Evolutionary conservation across 2,888 invertebrate genomes (phyloP), one percentile per base, ranked within the genome.

Genomic region (Petrolisthes cinctipes): DNA sequence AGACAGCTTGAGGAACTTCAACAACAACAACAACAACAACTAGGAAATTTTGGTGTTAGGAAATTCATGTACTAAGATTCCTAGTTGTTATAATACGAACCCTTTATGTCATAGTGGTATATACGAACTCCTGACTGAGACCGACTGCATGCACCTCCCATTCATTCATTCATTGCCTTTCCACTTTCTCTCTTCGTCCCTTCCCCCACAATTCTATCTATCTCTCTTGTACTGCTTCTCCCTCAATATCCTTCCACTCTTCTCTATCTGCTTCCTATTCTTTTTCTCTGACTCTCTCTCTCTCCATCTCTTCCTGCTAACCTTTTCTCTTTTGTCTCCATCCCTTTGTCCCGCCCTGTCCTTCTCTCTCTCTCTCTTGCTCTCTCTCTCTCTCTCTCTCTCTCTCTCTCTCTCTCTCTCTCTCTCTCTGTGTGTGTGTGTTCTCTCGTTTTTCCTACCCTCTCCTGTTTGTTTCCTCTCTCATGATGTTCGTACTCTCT

Each of bases 311-410:
- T 17, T 11, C 11, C 9, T 17, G 61, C 61, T 61, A 61, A 61
- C 17, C n/a, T 71, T 20, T 71, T n/a, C 5, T n/a, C 6, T n/a
- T 71, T n/a, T n/a, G n/a, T 71, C 71, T 71, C 71, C 20, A 14
- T 78, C 78, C 14, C 54, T 78, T 20, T 78, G 51, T 53, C 78
- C 20, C 54, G 6, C 61, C 20, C 20, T 5, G n/a, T 79, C 20
- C 9, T 37, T 79, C 56, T 79, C 20, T 79, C 79, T 79, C 56
- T 5, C 54, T 20, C 71, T 71, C 71, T 71, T 4, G 1, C 71
- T 71, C 56, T 79, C 56, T 54, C 56, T 54, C 56, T 79, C 79
- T 79, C 79, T 54, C 79, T 79, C 56, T 79, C 79, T 79, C 79
- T 79, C 79, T 79, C 79, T 79, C 56, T 53, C 56, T 79, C 76